phyloP scores from a whole-genome alignment of 2,113 vertebrate genomes.

The Protomyctophum bolini region DNA sequence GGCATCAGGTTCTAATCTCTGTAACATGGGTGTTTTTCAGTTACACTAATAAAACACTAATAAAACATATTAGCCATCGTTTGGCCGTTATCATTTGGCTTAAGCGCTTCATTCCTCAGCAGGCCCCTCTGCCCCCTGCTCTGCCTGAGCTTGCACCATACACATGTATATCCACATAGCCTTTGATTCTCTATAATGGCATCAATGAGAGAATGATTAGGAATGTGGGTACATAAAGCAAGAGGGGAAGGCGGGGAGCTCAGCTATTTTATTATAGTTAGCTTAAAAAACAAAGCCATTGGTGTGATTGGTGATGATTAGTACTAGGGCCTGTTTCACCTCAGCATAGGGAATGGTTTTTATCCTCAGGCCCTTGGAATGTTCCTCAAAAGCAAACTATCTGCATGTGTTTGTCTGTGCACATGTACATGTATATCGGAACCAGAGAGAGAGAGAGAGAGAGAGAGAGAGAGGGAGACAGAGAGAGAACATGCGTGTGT shows the following conservation, averaged over 20 bases:
- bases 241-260: slow-evolving; percentile 6
- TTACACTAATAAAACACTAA: no score
- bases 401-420: slow-evolving; percentile 19
- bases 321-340: slow-evolving; percentile 26
- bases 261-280: slow-evolving; percentile 43
- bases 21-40: no score
- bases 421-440: background rate
- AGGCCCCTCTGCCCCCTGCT: background rate
- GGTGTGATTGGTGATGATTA: slow-evolving; percentile 23
- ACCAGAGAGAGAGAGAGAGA: background rate
- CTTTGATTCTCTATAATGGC: slow-evolving; percentile 32
- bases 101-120: no score
- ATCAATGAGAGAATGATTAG: slow-evolving; percentile 45
- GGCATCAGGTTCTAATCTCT: background rate
- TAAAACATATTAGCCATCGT: no score
- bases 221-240: slow-evolving; percentile 23
- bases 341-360: slow-evolving; percentile 10
- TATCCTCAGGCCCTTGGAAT: slow-evolving; percentile 22
- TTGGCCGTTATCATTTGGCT: no score
- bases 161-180: slow-evolving; percentile 7
- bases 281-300: slow-evolving; percentile 35
- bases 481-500: background rate
- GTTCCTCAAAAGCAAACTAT: slow-evolving; percentile 22
- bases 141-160: background rate
- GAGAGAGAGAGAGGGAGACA: no score